Base-by-base conservation (phyloP, 2,888 invertebrate genomes). In the Balanococcus diminutus region DNA sequence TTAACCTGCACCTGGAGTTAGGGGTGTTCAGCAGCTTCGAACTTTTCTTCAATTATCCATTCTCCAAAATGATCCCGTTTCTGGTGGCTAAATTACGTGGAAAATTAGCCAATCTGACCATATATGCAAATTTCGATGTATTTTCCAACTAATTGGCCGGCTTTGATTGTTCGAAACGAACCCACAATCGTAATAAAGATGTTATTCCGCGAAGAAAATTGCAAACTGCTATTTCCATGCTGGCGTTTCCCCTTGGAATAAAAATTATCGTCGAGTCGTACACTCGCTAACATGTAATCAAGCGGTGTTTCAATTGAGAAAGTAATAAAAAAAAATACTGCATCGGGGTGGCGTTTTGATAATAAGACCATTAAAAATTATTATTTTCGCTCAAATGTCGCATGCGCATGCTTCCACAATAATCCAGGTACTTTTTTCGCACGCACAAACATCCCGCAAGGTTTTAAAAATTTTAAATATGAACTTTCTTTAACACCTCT, bases 361-460 rank as follows among this genome's bases (percentile, higher is more conserved):
- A 56, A 56, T 56, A 67, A 67, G 28, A 67, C 28, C 28, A 67
- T 28, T 25, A 67, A 16, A 67, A 67, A 67, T 67, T 28, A 67
- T 67, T 16, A 67, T 28, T 11, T 67, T 25, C 28, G 67, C 67
- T 67, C 25, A 28, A 28, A 67, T 16, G 28, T 67, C 28, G 14
- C 25, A 28, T 67, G 67, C 25, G 28, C 67, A 67, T 28, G 67
- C 67, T 56, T 56, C 56, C 22, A 8, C 22, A 67, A 28, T 67
- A 67, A 67, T 67, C 67, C 67, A 67, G 67, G 67, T 67, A 67
- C 67, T 67, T 67, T 67, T 67, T 67, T 28, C 28, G 67, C 67
- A 67, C 25, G 67, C 67, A 28, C 25, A 67, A 67, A 67, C 28
- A 67, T 67, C 16, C 14, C 28, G 5, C n/a, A n/a, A 67, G 67